A percentile compares a stretch with the other conserved stretches of the same genome.
Conservation (phyloP, 2,888 invertebrate species). For the Timema cristinae region DNA sequence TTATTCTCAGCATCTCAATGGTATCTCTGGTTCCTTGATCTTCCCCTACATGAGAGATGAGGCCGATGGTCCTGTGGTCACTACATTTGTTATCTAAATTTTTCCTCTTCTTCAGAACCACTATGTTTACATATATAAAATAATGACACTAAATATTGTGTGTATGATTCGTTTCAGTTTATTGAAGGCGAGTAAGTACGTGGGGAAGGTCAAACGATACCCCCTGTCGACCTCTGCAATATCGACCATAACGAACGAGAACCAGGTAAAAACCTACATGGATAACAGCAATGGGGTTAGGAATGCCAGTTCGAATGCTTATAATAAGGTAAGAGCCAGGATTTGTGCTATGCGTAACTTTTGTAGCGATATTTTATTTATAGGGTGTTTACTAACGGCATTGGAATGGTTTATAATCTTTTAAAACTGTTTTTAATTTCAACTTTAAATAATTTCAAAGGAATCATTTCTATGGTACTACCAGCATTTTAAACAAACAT, state of each 20-base stretch:
- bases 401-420: too few relatives aligned
- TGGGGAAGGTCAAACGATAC: constrained; percentile 54
- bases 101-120: not conserved
- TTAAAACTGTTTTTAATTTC: too few relatives aligned
- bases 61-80: not conserved
- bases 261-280: constrained; percentile 94
- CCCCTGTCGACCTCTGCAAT: constrained; percentile 47
- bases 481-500: too few relatives aligned
- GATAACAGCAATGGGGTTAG: constrained; percentile 77
- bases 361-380: too few relatives aligned
- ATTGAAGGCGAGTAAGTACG: constrained; percentile 63
- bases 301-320: constrained; percentile 80
- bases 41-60: not conserved
- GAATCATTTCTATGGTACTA: too few relatives aligned
- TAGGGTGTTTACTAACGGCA: too few relatives aligned
- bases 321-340: constrained; percentile 77
- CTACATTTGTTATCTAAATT: not conserved
- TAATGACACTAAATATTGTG: too few relatives aligned
- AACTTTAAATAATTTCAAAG: too few relatives aligned
- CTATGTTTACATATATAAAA: not conserved
- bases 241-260: constrained; percentile 63
- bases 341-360: constrained; percentile 10
- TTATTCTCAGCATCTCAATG: too few relatives aligned
- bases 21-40: too few relatives aligned
- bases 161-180: constrained; percentile 55